Base-by-base conservation (phyloP, 2,888 invertebrate genomes). In the Heliconius ismenius region DNA sequence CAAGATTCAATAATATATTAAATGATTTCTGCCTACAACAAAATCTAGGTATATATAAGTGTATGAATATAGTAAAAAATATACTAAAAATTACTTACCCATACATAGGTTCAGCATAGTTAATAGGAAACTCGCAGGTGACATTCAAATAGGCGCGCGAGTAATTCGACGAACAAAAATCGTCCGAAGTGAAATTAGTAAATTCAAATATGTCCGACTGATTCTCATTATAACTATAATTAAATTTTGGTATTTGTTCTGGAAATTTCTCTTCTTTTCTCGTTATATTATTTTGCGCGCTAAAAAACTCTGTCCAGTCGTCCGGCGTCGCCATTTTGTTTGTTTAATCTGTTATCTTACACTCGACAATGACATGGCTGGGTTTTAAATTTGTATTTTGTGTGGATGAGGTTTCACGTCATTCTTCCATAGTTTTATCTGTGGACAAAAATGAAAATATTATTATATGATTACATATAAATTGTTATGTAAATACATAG, bases 61-160 rank as follows among this genome's bases (percentile, higher is more conserved):
- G 0, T 43, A 18, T 15, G 18, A 43, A 43, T 43, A 43, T 18
- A 43, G 4, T 43, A 18, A 43, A 43, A 18, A 18, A 4, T 43
- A 15, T 32, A 32, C 7, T 32, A 32, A 32, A 7, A 32, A 9
- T 32, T 10, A 86, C 87, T 86, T 78, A 89, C 74, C 96, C 96
- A 85, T 96, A 96, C 86, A 97, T 93, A 1, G 96, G 96, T 79
- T 95, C 92, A 1, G 96, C 96, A 86, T 96, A 95, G 70, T 92
- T 90, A 74, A 96, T 95, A 0, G 92, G 96, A 83, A 96, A 94
- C 83, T 96, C 96, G 78, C 95, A 95, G 0, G 96, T 96, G 1
- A 96, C 95, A 86, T 96, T 96, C 78, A 96, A 85, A 83, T 95
- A 95, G 0, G 88, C 87, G 73, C 92, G 93, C 0, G 93, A 92